Evolutionary conservation across 2,888 invertebrate species (phyloP).

Genomic region (Dicyrtoma fusca): DNA sequence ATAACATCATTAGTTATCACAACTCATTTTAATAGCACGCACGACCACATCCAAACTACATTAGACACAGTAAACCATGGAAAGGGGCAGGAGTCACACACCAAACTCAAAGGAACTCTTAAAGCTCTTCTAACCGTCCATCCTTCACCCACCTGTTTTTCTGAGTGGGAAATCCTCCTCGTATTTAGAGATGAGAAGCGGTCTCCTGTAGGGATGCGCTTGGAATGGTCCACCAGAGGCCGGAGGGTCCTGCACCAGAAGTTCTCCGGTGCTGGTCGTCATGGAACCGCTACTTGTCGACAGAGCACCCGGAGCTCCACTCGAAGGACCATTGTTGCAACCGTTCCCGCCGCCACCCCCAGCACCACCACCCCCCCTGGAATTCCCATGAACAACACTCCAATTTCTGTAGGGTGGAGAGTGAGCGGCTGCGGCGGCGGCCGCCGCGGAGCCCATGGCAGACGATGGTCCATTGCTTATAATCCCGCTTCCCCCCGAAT

Average conservation of each 20-base stretch:
- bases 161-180: constrained; percentile 87
- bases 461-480: constrained; percentile 4
- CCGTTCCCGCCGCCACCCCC: constrained; percentile 2
- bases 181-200: constrained; percentile 63
- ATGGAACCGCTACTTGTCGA: neutral
- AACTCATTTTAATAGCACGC: too few species aligned
- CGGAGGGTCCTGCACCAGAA: neutral
- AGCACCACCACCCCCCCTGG: neutral
- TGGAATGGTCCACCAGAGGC: constrained; percentile 56
- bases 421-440: neutral
- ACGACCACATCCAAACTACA: too few species aligned
- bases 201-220: constrained; percentile 62
- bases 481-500: constrained; percentile 30
- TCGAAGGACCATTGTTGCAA: constrained; percentile 3
- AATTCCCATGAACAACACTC: constrained; percentile 41
- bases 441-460: neutral
- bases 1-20: too few species aligned
- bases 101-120: too few species aligned
- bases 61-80: too few species aligned
- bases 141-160: constrained; percentile 88
- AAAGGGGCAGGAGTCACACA: too few species aligned
- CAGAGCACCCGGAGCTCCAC: neutral
- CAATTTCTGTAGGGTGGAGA: constrained; percentile 46
- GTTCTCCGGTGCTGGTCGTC: constrained; percentile 4
- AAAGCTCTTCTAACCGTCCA: too few species aligned